Evolutionary conservation across 2,797 vertebrate genomes (phyloP), one percentile per base, ranked within the genome.

Genomic region (Hippopotamyrus pictus): DNA sequence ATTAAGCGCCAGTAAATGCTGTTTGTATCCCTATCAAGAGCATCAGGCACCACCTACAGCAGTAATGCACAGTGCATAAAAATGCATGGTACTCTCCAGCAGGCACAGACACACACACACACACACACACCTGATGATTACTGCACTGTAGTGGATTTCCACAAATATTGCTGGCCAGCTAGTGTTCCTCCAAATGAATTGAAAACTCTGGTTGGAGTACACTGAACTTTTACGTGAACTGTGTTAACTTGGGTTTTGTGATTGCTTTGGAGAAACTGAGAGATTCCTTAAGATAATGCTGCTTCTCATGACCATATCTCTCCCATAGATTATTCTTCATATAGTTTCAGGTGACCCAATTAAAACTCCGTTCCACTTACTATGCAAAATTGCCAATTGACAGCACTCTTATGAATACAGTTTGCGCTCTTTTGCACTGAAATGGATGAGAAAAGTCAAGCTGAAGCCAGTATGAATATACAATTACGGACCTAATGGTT

Each of bases 351-450:
- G 51, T 88, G 44, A 22, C 12, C 19, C 82, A 69, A 89, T 85
- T 73, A 88, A 85, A 86, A 89, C 69, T 22, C 79, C 14, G n/a
- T 51, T 88, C 50, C 53, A 57, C 89, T 87, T 76, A 57, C 88
- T 86, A 62, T 65, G 69, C 79, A 86, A 73, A 62, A 88, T 89
- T 53, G 51, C 50, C 7, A 88, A 88, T 46, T 5, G 85, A 69
- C 17, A 69, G 65, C 88, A 79, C 79, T 33, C 85, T 76, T 73
- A 48, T 50, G 8, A 79, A 83, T 44, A 88, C 17, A 9, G 88
- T 83, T 90, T 73, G 29, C 25, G 53, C 44, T 44, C 48, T 86
- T 89, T 50, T 88, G 65, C 69, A 79, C 73, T 82, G 46, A 37
- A 48, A 29, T 79, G 37, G 37, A 57, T 41, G 25, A 54, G 54